Evolutionary conservation across 2,797 vertebrate species (phyloP), one percentile per base, ranked within the genome.

Genomic region (Syncerus caffer): DNA sequence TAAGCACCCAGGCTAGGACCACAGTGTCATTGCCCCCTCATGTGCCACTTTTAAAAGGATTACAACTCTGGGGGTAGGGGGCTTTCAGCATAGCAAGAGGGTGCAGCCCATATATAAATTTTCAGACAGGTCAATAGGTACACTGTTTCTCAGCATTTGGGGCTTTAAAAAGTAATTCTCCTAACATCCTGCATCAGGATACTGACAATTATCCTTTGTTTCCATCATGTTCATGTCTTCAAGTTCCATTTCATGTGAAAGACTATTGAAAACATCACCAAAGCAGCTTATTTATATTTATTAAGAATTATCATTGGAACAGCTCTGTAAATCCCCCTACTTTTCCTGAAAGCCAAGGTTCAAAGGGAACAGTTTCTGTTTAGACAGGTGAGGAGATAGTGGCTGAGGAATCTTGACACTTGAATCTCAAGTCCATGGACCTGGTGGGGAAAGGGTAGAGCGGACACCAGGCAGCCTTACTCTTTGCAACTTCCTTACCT

Each of bases 1-100:
- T 71, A 29, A 38, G 76, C 21, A 16, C 19, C 4, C 21, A 51
- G 19, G 6, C 64, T 31, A 17, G 64, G 64, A 15, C 60, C 38
- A 3, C 1, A 14, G 19, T 2, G 8, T 55, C 76, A 5, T 38
- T 0, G 0, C 25, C 21, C 7, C 14, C 4, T 50, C 58, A 51
- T 1, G 21, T 38, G 58, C 25, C 7, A 6, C 51, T 83, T 62
- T 31, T 13, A 57, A 85, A 27, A 47, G 10, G 21, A 31, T 51
- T 7, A 17, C 5, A 19, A 29, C 4, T 15, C 80, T 15, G 19
- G 4, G 64, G 31, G 8, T 17, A 1, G 4, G 10, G 34, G 6
- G 3, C 6, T 60, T 45, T 23, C n/a, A 14, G 78, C 31, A 9
- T 6, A 82, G 55, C n/a, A 57, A n/a, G 55, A 84, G 17, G 51